Conservation (phyloP, 2,113 vertebrate species). For the Calidris pugnax region DNA sequence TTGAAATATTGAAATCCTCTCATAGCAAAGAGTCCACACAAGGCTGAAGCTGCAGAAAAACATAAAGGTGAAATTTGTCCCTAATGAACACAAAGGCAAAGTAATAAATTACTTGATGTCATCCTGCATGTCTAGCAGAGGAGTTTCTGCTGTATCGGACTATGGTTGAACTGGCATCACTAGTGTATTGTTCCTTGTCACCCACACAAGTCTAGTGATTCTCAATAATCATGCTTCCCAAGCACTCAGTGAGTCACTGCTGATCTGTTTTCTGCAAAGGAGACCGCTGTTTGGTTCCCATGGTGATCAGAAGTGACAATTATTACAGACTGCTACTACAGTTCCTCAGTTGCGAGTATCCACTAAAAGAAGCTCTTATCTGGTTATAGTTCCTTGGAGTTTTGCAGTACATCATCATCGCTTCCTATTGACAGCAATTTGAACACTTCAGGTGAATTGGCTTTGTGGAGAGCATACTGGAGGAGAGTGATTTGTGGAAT, state of each 20-base stretch:
- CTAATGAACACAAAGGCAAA: neutral
- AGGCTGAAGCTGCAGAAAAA: neutral
- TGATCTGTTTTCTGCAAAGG: slow-evolving; percentile 48
- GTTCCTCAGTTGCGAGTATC: neutral
- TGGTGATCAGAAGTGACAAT: slow-evolving; percentile 55
- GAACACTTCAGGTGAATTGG: slow-evolving; percentile 7
- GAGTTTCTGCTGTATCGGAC: neutral
- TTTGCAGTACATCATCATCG: neutral
- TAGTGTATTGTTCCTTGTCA: neutral
- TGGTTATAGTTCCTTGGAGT: neutral
- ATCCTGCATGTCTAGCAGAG: neutral
- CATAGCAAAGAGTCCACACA: neutral
- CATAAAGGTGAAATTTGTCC: neutral
- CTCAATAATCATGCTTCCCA: slow-evolving; percentile 26
- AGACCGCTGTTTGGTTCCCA: slow-evolving; percentile 56
- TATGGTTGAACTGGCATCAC: neutral
- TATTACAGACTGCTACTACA: slow-evolving; percentile 45
- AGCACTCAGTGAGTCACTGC: slow-evolving; percentile 34
- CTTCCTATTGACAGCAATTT: slow-evolving; percentile 7
- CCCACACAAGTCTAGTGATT: slow-evolving; percentile 49
- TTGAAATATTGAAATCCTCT: neutral
- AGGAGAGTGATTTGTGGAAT: neutral
- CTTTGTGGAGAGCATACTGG: neutral
- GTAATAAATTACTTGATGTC: neutral
- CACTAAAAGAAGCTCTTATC: slow-evolving; percentile 17